phyloP scores from a whole-genome alignment of 2,797 vertebrate genomes.

The Psittacula derbiana region DNA sequence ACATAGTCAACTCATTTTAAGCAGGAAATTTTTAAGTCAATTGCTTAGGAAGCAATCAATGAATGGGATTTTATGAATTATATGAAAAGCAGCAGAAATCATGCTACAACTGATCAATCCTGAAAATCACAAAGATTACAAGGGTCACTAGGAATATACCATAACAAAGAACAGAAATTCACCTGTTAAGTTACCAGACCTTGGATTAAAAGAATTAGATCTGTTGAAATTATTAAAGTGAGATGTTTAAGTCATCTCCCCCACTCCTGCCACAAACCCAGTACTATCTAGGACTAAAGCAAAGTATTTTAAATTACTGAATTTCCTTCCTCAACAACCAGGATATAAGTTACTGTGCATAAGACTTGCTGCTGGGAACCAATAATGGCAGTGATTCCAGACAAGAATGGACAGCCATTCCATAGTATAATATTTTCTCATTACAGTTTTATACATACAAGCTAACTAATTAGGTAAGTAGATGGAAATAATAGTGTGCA shows the following conservation, averaged over 20 bases:
- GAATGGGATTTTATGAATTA: not conserved
- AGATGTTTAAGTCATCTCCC: fast-evolving
- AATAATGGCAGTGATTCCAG: not conserved
- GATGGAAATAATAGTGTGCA: conserved; percentile 23
- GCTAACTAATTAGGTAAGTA: conserved; percentile 41
- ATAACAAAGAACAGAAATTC: not conserved
- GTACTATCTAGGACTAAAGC: not conserved
- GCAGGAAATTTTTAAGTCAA: not conserved
- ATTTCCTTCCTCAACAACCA: not conserved
- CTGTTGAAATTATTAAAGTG: not conserved
- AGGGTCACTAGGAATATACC: not conserved
- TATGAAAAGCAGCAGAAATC: not conserved
- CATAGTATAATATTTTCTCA: not conserved
- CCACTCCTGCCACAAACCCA: not conserved
- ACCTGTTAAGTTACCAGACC: not conserved
- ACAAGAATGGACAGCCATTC: not conserved
- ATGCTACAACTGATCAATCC: not conserved
- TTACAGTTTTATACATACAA: conserved; percentile 42
- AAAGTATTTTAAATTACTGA: not conserved
- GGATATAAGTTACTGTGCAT: not conserved
- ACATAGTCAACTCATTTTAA: not conserved
- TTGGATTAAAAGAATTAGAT: not conserved
- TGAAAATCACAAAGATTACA: not conserved
- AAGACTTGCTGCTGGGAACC: not conserved
- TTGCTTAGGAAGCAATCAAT: not conserved